Conservation (phyloP, 2,113 vertebrate genomes). For the Chinchilla lanigera region DNA sequence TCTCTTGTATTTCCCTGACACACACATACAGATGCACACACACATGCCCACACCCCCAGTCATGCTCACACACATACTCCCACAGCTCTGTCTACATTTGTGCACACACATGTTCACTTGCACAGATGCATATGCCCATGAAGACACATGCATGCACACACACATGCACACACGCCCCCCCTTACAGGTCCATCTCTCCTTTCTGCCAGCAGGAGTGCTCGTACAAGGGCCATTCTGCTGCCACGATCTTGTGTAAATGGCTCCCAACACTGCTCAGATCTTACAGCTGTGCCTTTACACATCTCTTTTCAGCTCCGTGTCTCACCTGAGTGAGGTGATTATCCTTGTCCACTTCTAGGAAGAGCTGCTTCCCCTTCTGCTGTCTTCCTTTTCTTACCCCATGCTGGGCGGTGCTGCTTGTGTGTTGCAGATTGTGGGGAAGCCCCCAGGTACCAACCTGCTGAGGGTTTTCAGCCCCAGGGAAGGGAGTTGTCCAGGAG, state of each 20-base stretch:
- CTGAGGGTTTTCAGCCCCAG: not conserved
- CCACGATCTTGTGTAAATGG: accelerated
- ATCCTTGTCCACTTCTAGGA: not conserved
- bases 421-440: not conserved
- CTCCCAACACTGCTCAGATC: not conserved
- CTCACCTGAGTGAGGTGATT: not conserved
- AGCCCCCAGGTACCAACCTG: too few relatives aligned
- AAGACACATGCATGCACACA: not conserved
- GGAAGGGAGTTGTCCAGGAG: not conserved
- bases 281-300: not conserved
- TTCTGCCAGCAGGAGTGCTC: not conserved
- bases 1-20: not conserved
- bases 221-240: not conserved
- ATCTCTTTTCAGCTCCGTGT: not conserved
- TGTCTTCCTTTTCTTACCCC: accelerated
- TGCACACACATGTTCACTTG: not conserved
- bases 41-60: not conserved
- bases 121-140: not conserved
- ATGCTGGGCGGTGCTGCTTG: not conserved
- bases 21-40: not conserved
- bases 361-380: not conserved
- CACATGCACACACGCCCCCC: too few relatives aligned
- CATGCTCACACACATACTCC: too few relatives aligned
- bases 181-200: not conserved
- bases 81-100: not conserved